Evolutionary conservation across 2,797 vertebrate species (phyloP).

Genomic region (Poecilia gillii): DNA sequence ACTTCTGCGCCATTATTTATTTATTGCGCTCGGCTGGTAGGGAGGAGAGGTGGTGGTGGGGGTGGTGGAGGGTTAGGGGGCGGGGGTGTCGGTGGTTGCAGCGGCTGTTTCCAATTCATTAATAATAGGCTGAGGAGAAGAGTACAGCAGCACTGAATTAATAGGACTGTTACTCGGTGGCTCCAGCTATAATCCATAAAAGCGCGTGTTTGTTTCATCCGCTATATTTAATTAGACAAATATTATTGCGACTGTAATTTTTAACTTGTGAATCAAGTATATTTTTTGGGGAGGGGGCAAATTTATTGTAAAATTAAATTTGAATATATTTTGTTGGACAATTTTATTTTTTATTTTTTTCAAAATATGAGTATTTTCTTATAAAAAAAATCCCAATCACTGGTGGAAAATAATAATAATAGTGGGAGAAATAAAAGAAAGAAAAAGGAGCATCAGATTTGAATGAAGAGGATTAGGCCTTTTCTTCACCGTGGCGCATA

Average conservation of each 20-base stretch:
- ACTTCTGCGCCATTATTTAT: constrained; percentile 80
- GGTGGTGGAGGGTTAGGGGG: background rate
- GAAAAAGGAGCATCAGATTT: constrained; percentile 76
- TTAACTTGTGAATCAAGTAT: background rate
- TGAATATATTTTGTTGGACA: background rate
- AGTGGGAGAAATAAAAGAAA: background rate
- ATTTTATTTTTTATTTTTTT: constrained; percentile 2
- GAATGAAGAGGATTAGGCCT: constrained; percentile 84
- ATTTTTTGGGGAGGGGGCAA: no score
- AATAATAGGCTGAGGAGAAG: constrained; percentile 67
- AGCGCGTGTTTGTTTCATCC: background rate
- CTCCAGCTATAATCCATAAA: constrained; percentile 5
- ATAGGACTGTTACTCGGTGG: constrained; percentile 46
- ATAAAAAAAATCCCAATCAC: constrained; percentile 53
- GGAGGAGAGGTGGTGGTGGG: constrained; percentile 22
- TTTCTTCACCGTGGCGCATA: constrained; percentile 84
- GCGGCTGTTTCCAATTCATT: constrained; percentile 77
- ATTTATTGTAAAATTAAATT: background rate
- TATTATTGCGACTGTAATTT: background rate
- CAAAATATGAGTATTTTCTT: constrained; percentile 47
- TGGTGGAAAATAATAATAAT: constrained; percentile 26
- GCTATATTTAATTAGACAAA: background rate
- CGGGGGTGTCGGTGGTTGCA: constrained; percentile 37
- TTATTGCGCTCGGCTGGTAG: constrained; percentile 75
- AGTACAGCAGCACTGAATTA: constrained; percentile 71